Conservation (phyloP, 2,797 vertebrate species). For the Macropus fuliginosus region DNA sequence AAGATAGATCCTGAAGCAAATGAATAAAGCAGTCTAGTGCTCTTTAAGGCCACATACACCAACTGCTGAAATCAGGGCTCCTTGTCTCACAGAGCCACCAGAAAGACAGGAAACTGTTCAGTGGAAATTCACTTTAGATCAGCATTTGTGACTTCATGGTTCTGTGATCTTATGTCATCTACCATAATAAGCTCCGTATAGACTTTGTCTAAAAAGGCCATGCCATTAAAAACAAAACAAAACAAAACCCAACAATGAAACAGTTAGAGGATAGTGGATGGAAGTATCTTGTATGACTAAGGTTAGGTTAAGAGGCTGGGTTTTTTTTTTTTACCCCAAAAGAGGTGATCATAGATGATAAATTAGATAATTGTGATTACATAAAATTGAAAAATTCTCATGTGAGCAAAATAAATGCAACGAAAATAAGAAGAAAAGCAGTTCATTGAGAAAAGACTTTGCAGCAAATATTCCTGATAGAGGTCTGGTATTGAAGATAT, state of each 20-base stretch:
- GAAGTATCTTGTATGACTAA: neutral
- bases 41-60: neutral
- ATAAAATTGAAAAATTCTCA: neutral
- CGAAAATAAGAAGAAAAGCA: neutral
- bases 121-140: neutral
- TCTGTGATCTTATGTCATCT: neutral
- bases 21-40: neutral
- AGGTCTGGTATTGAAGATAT: neutral
- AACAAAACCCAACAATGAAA: neutral
- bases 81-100: neutral
- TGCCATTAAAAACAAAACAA: neutral
- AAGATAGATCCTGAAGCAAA: neutral
- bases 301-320: neutral
- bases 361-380: neutral
- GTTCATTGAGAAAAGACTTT: neutral
- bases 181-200: neutral
- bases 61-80: neutral
- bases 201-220: neutral
- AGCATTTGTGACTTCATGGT: neutral
- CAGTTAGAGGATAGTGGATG: neutral
- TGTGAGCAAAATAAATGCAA: neutral
- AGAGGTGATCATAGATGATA: neutral
- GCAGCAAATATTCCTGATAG: neutral
- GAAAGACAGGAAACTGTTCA: neutral
- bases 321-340: neutral